These are phyloP conservation scores for Drosophila arawakana DNA, from an alignment of 1,140 invertebrate genomes.

Conservation along the genomic window DNA sequence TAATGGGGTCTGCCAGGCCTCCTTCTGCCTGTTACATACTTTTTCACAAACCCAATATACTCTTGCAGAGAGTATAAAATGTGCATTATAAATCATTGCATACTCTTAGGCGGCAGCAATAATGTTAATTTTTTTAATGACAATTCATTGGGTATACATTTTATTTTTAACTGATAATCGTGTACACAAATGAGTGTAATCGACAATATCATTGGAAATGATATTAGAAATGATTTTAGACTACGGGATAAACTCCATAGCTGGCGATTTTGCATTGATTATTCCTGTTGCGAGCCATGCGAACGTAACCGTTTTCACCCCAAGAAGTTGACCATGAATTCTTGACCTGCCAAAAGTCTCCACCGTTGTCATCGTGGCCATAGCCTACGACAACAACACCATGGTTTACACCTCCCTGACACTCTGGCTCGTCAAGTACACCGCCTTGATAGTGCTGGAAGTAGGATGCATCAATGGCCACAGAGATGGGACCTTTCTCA, in stretches of 20 bases:
- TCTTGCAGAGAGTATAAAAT: too few species aligned
- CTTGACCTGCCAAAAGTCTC: constrained; percentile 88
- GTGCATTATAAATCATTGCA: too few species aligned
- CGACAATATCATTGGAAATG: not conserved
- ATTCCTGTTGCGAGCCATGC: constrained; percentile 85
- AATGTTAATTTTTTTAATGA: too few species aligned
- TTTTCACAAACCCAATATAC: too few species aligned
- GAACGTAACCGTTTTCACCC: constrained; percentile 87
- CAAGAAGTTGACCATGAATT: constrained; percentile 86
- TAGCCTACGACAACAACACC: constrained; percentile 89
- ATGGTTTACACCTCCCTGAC: constrained; percentile 85
- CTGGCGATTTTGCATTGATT: constrained; percentile 34
- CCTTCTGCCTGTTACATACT: too few species aligned
- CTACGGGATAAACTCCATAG: not conserved
- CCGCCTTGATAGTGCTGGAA: constrained; percentile 21
- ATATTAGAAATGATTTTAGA: not conserved
- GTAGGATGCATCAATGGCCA: constrained; percentile 19
- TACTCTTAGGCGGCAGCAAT: too few species aligned
- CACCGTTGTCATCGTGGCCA: constrained; percentile 86
- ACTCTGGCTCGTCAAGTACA: constrained; percentile 6
- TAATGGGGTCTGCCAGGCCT: too few species aligned
- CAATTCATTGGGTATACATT: not conserved
- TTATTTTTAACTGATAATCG: not conserved
- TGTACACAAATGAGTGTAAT: not conserved
- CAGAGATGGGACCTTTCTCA: constrained; percentile 84